These are phyloP conservation scores for Amphiura filiformis DNA, from an alignment of 35 echinoderm and acorn worm genomes.

Conservation along the genomic window DNA sequence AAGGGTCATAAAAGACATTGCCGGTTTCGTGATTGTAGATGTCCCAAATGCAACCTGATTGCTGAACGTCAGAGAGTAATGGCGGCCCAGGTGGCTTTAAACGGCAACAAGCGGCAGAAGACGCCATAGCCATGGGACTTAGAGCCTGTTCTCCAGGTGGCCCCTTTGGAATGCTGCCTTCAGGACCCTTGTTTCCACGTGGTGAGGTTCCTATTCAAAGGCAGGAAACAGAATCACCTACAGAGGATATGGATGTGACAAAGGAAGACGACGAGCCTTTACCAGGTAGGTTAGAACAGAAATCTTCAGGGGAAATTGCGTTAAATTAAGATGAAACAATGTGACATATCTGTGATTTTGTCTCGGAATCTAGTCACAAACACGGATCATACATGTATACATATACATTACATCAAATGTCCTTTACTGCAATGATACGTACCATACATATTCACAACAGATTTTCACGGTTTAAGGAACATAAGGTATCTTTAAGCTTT, in stretches of 20 bases:
- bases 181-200: not conserved
- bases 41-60: constrained; percentile 97
- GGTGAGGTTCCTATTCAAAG: not conserved
- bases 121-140: constrained; percentile 93
- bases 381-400: too few species aligned
- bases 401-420: too few species aligned
- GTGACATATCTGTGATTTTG: too few species aligned
- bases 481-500: too few species aligned
- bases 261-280: not conserved
- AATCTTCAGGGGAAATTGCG: too few species aligned
- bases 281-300: not conserved
- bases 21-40: constrained; percentile 90
- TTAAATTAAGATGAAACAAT: too few species aligned
- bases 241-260: constrained; percentile 27
- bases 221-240: not conserved
- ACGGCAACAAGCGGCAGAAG: constrained; percentile 96
- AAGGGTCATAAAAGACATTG: constrained; percentile 98
- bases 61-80: constrained; percentile 96
- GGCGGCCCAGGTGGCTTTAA: constrained; percentile 98
- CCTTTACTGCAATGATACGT: too few species aligned
- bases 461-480: too few species aligned
- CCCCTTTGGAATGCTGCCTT: constrained; percentile 35
- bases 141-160: constrained; percentile 93
- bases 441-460: too few species aligned
- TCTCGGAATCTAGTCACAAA: too few species aligned